These are phyloP conservation scores for Camelus bactrianus DNA, from an alignment of 2,113 vertebrate species.

Conservation along the genomic window DNA sequence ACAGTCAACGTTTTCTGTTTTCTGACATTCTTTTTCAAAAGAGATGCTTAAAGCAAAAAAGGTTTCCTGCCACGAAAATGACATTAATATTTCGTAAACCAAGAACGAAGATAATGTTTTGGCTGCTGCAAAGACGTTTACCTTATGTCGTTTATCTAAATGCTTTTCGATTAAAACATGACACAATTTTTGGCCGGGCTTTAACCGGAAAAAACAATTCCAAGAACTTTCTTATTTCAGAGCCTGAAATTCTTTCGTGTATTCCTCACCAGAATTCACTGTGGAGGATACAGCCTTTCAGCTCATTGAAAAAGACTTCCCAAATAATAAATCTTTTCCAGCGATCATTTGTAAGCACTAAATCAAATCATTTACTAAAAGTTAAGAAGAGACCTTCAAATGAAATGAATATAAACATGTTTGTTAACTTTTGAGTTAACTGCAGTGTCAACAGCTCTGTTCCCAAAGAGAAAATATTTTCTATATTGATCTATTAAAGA, in stretches of 20 bases:
- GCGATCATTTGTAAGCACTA: background rate
- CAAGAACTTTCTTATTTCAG: slow-evolving; percentile 81
- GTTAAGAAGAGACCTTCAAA: slow-evolving; percentile 6
- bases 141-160: slow-evolving; percentile 85
- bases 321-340: slow-evolving; percentile 68
- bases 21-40: slow-evolving; percentile 80
- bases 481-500: slow-evolving; percentile 47
- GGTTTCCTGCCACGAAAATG: slow-evolving; percentile 83
- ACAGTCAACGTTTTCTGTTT: slow-evolving; percentile 72
- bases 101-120: slow-evolving; percentile 84
- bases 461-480: slow-evolving; percentile 41
- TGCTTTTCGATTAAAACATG: slow-evolving; percentile 84
- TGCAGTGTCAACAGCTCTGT: background rate
- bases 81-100: slow-evolving; percentile 85
- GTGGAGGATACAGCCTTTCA: slow-evolving; percentile 61
- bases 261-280: slow-evolving; percentile 75
- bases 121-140: slow-evolving; percentile 83
- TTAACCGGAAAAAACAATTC: slow-evolving; percentile 83
- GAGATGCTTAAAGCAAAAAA: slow-evolving; percentile 75
- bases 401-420: background rate
- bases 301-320: slow-evolving; percentile 69
- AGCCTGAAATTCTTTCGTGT: slow-evolving; percentile 76
- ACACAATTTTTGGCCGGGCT: slow-evolving; percentile 83
- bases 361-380: slow-evolving; percentile 56
- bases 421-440: slow-evolving; percentile 58